Evolutionary conservation across 2,888 invertebrate genomes (phyloP).

Genomic region (Keiferia lycopersicella): DNA sequence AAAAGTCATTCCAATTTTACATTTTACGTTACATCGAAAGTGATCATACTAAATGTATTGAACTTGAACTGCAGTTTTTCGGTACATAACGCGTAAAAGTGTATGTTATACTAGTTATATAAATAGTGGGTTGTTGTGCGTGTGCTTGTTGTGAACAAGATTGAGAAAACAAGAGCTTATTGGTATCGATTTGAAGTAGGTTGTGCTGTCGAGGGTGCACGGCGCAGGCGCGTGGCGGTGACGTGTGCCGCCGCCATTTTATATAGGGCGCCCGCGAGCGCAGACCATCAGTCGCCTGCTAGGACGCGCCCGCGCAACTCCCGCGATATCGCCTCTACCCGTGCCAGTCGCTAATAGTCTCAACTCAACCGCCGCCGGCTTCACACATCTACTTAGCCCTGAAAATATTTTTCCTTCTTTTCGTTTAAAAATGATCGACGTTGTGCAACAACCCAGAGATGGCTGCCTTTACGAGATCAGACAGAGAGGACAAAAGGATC

Average conservation of each 20-base stretch:
- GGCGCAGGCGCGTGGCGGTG: conserved; percentile 70
- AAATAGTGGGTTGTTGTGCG: conserved; percentile 7
- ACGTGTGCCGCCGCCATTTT: conserved; percentile 69
- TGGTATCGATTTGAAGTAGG: conserved; percentile 62
- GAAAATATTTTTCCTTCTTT: conserved; percentile 42
- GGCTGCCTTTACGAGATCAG: conserved; percentile 85
- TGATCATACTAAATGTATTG: conserved; percentile 27
- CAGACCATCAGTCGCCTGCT: conserved; percentile 85
- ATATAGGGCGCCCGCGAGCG: conserved; percentile 75
- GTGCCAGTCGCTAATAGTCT: conserved; percentile 45
- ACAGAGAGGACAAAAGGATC: conserved; percentile 83
- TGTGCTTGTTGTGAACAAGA: conserved; percentile 33
- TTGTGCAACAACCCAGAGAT: conserved; percentile 70
- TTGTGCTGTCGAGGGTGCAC: conserved; percentile 69
- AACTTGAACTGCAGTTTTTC: conserved; percentile 20
- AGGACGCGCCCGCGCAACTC: conserved; percentile 59
- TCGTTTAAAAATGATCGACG: conserved; percentile 64
- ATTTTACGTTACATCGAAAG: conserved; percentile 3
- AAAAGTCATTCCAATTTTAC: conserved; percentile 1
- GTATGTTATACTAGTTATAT: conserved; percentile 24
- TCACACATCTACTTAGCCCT: conserved; percentile 49
- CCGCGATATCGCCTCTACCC: conserved; percentile 40
- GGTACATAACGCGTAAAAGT: conserved; percentile 5
- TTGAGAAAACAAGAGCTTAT: conserved; percentile 58
- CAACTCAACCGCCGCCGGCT: conserved; percentile 51